Base-by-base conservation (phyloP, 2,797 vertebrate species). In the Dipus sagitta region DNA sequence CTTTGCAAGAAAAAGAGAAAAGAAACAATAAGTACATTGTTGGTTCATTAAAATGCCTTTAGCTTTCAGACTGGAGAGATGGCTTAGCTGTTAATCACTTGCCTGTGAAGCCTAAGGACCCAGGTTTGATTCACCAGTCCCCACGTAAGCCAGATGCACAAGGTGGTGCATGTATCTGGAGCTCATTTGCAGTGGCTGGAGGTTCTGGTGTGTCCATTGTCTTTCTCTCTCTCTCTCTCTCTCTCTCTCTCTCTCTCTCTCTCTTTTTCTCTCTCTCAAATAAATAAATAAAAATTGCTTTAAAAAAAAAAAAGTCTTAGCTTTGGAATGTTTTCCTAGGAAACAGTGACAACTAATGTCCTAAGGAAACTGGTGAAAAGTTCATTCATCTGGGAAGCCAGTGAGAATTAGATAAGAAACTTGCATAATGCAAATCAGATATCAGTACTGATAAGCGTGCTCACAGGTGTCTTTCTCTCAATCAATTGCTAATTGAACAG, bases 401-500 rank as follows among this genome's bases (percentile, higher is more conserved):
- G 42, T 58, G 52, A 52, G 91, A 95, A 91, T 94, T 92, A 96
- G 47, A 82, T 72, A 87, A 90, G 79, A 88, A 94, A 90, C 60
- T 79, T 58, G 79, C n/a, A 84, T 75, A 90, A 92, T 92, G 64
- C n/a, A 90, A 81, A 80, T 91, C 52, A 79, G n/a, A 23, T 88
- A 88, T 70, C 82, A 60, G 28, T 10, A 64, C 67, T 65, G 80
- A 86, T 76, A 76, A 86, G 34, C 58, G 30, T 60, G 65, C 28
- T 67, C 71, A 32, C 47, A 52, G 6, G 67, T 70, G 6, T 75
- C 76, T 88, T 86, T 68, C 81, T 70, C 52, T 88, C 82, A 32
- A 34, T 94, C 90, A 72, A 82, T 80, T 84, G 77, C 92, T 90
- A 95, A 95, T 30, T 93, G 90, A 96, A 92, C 86, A 95, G 34